A percentile compares a stretch with the other conserved stretches of the same genome.
Conservation (phyloP, 2,797 vertebrate species). For the Pelodytes ibericus region DNA sequence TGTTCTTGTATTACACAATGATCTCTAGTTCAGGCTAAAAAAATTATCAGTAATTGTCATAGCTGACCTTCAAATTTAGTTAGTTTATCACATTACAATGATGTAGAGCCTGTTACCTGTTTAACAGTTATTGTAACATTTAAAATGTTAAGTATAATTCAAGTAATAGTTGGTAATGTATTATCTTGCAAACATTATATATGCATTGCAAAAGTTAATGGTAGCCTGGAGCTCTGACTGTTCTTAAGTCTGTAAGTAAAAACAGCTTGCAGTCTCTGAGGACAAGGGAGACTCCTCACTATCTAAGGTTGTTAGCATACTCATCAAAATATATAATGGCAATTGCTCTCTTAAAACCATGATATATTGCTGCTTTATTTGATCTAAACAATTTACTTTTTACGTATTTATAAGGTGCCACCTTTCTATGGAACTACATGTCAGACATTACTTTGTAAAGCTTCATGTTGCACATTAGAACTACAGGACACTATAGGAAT, state of each 20-base stretch:
- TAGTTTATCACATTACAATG: not conserved
- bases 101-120: not conserved
- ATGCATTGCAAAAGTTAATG: conserved; percentile 4
- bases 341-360: not conserved
- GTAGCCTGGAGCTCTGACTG: conserved; percentile 3
- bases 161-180: not conserved
- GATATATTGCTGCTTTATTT: not conserved
- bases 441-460: too few relatives aligned
- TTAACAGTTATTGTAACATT: conserved; percentile 7
- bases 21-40: not conserved
- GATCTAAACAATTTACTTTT: too few relatives aligned
- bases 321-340: not conserved
- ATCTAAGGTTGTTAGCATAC: not conserved
- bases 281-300: not conserved
- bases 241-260: not conserved
- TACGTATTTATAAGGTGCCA: too few relatives aligned
- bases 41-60: not conserved
- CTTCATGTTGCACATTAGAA: too few relatives aligned
- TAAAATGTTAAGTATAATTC: not conserved
- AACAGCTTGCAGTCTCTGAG: not conserved
- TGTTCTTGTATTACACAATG: not conserved
- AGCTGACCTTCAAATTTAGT: not conserved
- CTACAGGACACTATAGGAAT: too few relatives aligned
- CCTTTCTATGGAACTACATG: too few relatives aligned
- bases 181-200: not conserved